phyloP scores from a whole-genome alignment of 2,113 vertebrate species.

The Alexandromys fortis region DNA sequence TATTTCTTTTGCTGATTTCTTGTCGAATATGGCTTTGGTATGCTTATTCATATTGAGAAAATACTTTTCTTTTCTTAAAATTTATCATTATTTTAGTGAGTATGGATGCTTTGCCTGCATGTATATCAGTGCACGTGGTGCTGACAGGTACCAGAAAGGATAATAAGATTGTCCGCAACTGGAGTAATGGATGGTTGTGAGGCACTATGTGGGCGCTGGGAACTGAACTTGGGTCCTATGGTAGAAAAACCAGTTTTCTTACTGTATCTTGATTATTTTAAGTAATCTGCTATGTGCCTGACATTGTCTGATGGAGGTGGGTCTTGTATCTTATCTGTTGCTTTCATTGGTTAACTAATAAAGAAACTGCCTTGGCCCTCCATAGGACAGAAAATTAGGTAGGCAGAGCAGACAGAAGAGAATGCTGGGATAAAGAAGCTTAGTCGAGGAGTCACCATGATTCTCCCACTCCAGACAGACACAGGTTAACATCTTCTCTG shows the following conservation, averaged over 20 bases:
- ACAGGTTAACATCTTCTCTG: no score
- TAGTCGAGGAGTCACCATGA: no score
- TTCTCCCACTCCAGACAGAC: no score
- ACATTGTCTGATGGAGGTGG: background rate
- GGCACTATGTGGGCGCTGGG: background rate
- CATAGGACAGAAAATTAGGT: no score
- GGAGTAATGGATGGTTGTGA: background rate
- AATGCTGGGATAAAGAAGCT: no score
- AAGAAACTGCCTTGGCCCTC: no score
- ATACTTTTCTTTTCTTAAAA: constrained; percentile 2
- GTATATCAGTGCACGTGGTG: background rate
- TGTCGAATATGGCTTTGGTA: constrained; percentile 24
- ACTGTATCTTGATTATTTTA: background rate
- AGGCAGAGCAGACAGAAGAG: no score
- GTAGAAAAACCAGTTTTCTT: background rate
- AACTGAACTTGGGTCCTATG: background rate
- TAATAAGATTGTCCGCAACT: background rate
- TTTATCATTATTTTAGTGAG: background rate
- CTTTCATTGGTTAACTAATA: no score
- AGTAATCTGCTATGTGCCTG: background rate
- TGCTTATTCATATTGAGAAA: background rate
- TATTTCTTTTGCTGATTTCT: constrained; percentile 44
- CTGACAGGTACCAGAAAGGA: background rate
- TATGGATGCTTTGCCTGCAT: background rate
- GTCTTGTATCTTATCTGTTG: no score